Evolutionary conservation across 2,888 invertebrate genomes (phyloP).

Genomic region (Lumbricus terrestris): DNA sequence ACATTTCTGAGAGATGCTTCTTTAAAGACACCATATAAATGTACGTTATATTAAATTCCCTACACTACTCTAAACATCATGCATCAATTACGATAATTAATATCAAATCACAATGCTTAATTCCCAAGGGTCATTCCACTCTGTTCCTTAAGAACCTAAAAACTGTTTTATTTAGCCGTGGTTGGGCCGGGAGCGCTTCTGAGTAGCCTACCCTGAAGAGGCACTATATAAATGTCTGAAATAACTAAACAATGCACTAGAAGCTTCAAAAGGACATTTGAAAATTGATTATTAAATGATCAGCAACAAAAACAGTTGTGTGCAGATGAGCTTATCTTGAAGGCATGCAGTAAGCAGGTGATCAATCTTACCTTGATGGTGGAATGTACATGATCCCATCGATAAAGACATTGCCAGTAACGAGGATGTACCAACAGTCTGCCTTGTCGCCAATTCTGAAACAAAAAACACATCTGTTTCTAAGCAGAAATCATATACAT

Average conservation of each 20-base stretch:
- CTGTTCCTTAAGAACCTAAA: too few species aligned
- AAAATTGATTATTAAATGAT: background rate
- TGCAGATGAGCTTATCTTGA: background rate
- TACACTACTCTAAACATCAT: background rate
- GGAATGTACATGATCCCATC: conserved; percentile 82
- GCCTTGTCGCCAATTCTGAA: conserved; percentile 76
- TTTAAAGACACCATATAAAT: background rate
- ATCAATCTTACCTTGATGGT: conserved; percentile 69
- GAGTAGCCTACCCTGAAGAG: too few species aligned
- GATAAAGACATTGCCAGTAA: conserved; percentile 80
- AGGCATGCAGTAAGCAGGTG: too few species aligned
- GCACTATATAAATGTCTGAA: too few species aligned
- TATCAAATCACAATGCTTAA: too few species aligned
- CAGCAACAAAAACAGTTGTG: background rate
- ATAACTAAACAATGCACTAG: too few species aligned
- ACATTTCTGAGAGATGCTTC: background rate
- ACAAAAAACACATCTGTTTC: background rate
- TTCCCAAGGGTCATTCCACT: too few species aligned
- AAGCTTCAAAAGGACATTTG: background rate
- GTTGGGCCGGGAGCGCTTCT: too few species aligned
- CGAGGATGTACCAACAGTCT: conserved; percentile 79
- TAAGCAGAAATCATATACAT: background rate
- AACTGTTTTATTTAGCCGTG: too few species aligned
- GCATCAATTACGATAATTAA: background rate
- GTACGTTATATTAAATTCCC: background rate